These are phyloP conservation scores for Ceyx melanurus DNA, from an alignment of 2,113 vertebrate species.

Conservation along the genomic window DNA sequence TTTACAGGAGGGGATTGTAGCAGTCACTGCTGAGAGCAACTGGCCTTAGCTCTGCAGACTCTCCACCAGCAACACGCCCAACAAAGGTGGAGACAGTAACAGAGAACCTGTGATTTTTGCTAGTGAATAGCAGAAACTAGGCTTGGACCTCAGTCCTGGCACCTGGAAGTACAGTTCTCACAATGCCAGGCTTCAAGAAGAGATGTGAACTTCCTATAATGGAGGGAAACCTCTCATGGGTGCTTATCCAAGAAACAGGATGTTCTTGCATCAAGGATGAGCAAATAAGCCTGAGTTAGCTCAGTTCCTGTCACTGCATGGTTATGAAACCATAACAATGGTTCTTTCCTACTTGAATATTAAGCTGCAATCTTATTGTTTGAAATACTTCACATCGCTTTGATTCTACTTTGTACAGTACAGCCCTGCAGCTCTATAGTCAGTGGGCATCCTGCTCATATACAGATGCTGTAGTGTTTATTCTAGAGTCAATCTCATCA, in stretches of 20 bases:
- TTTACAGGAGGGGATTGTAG: neutral
- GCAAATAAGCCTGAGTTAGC: neutral
- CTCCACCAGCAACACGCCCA: neutral
- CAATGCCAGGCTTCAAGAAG: neutral
- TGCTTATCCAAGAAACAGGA: neutral
- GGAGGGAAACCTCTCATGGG: neutral
- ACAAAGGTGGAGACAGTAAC: neutral
- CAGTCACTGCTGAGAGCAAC: neutral
- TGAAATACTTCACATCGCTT: neutral
- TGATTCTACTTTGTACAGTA: neutral
- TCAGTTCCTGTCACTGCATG: neutral
- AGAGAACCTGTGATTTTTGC: neutral
- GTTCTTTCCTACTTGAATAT: neutral
- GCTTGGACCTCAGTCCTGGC: neutral
- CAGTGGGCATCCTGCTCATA: neutral
- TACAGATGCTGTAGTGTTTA: neutral
- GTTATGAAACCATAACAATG: neutral
- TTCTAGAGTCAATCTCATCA: neutral
- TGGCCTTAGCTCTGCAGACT: neutral
- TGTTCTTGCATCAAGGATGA: neutral
- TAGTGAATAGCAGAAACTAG: neutral
- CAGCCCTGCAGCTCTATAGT: neutral
- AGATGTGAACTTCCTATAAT: neutral
- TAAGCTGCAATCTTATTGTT: neutral
- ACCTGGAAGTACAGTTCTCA: neutral